phyloP scores from a whole-genome alignment of 2,113 vertebrate species.

The Hyla sarda region DNA sequence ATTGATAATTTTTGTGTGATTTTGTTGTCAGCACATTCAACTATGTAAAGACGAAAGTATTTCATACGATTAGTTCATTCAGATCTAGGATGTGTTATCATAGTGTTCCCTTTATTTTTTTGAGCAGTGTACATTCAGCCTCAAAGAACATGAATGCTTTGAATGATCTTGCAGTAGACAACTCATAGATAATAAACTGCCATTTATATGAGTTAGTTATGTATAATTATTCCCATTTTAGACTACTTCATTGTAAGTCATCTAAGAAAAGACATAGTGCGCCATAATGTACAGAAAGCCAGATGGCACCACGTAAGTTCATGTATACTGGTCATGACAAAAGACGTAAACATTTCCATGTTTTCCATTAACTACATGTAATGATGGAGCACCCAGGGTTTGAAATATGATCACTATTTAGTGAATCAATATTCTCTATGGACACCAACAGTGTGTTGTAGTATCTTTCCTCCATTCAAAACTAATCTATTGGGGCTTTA shows the following conservation, averaged over 20 bases:
- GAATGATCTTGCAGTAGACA: not conserved
- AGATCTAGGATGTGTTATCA: too few species aligned
- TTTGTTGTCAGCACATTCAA: too few species aligned
- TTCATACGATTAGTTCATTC: too few species aligned
- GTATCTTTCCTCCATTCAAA: conserved; percentile 8
- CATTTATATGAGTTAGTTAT: not conserved
- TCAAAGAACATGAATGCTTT: too few species aligned
- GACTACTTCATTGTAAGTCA: not conserved
- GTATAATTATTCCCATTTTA: not conserved
- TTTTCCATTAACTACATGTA: conserved; percentile 23
- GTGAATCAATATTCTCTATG: conserved; percentile 34
- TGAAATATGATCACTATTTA: conserved; percentile 52
- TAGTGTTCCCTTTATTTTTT: too few species aligned
- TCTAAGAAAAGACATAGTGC: not conserved
- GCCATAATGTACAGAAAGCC: not conserved
- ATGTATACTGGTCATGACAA: conserved; percentile 22
- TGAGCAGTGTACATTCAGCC: too few species aligned
- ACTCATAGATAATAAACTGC: not conserved
- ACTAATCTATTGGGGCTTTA: conserved; percentile 53
- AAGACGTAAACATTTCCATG: not conserved
- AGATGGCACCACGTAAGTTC: conserved; percentile 1
- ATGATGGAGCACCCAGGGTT: conserved; percentile 9
- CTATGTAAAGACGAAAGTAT: too few species aligned
- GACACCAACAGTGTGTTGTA: not conserved
- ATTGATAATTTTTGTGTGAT: too few species aligned